Evolutionary conservation across 2,797 vertebrate species (phyloP), one percentile per base, ranked within the genome.

Genomic region (Aldrovandia affinis): DNA sequence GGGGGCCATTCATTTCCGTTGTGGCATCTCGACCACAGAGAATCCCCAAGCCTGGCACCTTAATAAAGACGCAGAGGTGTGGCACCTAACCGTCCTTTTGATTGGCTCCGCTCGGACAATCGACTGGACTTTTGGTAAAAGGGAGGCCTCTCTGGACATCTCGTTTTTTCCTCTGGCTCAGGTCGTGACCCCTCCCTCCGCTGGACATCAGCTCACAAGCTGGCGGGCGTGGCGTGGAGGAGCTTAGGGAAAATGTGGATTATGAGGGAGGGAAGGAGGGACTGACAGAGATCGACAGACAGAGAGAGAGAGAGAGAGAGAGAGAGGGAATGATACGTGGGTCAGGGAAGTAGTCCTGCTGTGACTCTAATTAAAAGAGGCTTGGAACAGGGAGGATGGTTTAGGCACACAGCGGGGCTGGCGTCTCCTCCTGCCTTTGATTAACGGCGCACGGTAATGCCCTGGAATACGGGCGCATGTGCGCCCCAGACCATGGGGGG

Each of bases 341-440:
- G 92, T 83, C n/a, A 47, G 85, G 87, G 92, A 75, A 22, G 90
- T 30, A 28, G 89, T 91, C 96, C 96, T 91, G 95, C 96, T 96
- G 96, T 94, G 97, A 96, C 92, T 94, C 95, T 97, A 97, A 98
- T 98, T 97, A 98, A 97, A 96, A 95, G 95, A 91, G 91, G 88
- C 91, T 93, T 91, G 91, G 93, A 92, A 94, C 95, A 92, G 96
- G 96, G 95, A 95, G 92, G 92, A 87, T 93, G 91, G 90, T 90
- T 92, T 90, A 90, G 90, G 90, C 88, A 75, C 91, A 95, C 96
- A 95, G 94, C 90, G 83, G 94, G 95, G 93, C 89, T 88, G 85
- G 86, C 94, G 92, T 92, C 94, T 94, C 90, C 90, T 42, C 85
- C 84, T 85, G 89, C 93, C 93, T 95, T 95, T 97, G 96, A 97